Evolutionary conservation across 2,113 vertebrate genomes (phyloP).

Genomic region (Hemicordylus capensis): DNA sequence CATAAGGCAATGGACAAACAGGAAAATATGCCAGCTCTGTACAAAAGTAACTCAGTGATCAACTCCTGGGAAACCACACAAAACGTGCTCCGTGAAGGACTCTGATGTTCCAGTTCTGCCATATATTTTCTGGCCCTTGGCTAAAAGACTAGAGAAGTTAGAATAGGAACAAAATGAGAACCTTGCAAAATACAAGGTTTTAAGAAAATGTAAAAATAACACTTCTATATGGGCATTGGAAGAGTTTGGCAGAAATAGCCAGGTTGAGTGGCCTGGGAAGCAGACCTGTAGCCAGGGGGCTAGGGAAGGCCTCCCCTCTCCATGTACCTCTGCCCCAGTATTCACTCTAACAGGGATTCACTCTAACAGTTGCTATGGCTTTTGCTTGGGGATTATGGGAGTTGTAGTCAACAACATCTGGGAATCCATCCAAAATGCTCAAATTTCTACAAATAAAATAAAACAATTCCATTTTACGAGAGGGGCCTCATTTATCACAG

Average conservation of each 20-base stretch:
- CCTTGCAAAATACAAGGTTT: not conserved
- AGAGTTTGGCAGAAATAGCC: not conserved
- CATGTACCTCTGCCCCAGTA: too few species aligned
- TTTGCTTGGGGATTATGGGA: too few species aligned
- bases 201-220: not conserved
- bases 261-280: not conserved
- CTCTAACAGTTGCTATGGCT: too few species aligned
- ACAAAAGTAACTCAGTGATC: constrained; percentile 25
- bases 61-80: constrained; percentile 11
- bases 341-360: too few species aligned
- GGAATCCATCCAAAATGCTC: too few species aligned
- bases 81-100: constrained; percentile 40
- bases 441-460: too few species aligned
- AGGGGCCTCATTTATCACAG: too few species aligned
- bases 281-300: too few species aligned
- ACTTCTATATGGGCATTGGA: not conserved
- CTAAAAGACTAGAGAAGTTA: not conserved
- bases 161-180: not conserved
- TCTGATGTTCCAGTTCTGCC: constrained; percentile 7
- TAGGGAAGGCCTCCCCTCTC: too few species aligned
- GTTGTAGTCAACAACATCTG: too few species aligned
- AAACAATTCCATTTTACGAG: too few species aligned
- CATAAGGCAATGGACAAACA: constrained; percentile 23
- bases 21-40: not conserved
- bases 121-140: not conserved